Evolutionary conservation across 2,888 invertebrate species (phyloP).

Genomic region (Ptilodon capucinus): DNA sequence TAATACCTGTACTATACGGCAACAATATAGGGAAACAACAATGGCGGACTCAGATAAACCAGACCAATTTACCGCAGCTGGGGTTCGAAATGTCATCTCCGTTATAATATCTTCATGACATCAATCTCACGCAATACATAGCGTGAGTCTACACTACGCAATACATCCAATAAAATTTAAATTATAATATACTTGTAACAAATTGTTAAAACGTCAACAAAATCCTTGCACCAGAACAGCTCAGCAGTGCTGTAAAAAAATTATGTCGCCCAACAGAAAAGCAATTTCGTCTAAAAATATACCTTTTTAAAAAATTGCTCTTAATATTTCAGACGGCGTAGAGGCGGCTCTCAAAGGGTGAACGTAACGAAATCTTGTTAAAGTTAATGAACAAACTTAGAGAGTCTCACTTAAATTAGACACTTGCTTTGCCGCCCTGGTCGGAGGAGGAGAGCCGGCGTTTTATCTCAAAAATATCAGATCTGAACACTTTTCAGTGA

Average conservation of each 20-base stretch:
- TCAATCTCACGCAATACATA: too few relatives aligned
- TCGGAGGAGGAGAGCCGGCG: neutral
- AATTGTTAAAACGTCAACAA: neutral
- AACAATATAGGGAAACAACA: too few relatives aligned
- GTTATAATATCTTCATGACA: too few relatives aligned
- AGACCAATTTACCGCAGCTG: too few relatives aligned
- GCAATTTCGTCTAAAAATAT: slow-evolving; percentile 28
- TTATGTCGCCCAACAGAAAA: slow-evolving; percentile 7
- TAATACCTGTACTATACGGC: too few relatives aligned
- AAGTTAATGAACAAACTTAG: slow-evolving; percentile 76
- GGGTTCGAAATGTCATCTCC: too few relatives aligned
- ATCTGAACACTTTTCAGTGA: neutral
- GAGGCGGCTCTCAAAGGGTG: slow-evolving; percentile 62
- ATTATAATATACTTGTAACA: neutral
- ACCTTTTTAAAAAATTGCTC: slow-evolving; percentile 22
- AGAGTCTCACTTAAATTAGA: slow-evolving; percentile 63
- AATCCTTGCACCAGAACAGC: slow-evolving; percentile 4
- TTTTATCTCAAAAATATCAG: neutral
- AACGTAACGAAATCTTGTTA: slow-evolving; percentile 70
- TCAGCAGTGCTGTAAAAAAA: slow-evolving; percentile 9
- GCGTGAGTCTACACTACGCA: too few relatives aligned
- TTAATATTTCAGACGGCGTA: slow-evolving; percentile 56
- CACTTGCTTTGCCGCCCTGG: slow-evolving; percentile 37
- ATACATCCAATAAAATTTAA: neutral
- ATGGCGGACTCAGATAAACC: too few relatives aligned